These are phyloP conservation scores for Agriopis leucophaearia DNA, from an alignment of 2,888 invertebrate species.

Conservation along the genomic window DNA sequence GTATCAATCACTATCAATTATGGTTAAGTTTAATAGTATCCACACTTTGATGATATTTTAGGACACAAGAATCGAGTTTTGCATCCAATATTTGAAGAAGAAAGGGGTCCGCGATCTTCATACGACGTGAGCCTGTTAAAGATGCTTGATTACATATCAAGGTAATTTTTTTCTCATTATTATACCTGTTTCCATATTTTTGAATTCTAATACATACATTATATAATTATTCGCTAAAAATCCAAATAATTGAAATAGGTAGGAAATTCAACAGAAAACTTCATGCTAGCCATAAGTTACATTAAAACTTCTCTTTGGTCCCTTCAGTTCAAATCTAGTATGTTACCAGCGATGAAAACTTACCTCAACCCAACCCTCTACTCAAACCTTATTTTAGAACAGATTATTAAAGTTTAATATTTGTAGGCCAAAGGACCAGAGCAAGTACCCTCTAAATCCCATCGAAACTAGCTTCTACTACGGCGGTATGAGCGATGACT, in stretches of 20 bases:
- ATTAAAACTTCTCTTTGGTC: too few species aligned
- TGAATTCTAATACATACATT: neutral
- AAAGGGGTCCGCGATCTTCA: slow-evolving; percentile 33
- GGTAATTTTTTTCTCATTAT: slow-evolving; percentile 28
- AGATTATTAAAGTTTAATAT: slow-evolving; percentile 3
- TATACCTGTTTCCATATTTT: neutral
- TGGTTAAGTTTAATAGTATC: slow-evolving; percentile 6
- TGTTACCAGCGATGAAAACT: neutral
- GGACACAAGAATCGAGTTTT: slow-evolving; percentile 76
- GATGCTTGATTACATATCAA: slow-evolving; percentile 46
- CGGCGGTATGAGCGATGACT: slow-evolving; percentile 61
- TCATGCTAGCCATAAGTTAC: too few species aligned
- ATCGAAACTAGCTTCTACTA: slow-evolving; percentile 67
- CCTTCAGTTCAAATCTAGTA: neutral
- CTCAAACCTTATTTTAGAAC: neutral
- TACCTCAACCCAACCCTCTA: neutral
- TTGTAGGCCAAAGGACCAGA: slow-evolving; percentile 75
- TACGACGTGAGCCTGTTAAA: slow-evolving; percentile 42
- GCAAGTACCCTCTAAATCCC: slow-evolving; percentile 67
- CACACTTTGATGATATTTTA: slow-evolving; percentile 50
- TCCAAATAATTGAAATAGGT: too few species aligned
- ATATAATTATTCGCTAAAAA: neutral
- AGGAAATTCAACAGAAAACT: too few species aligned
- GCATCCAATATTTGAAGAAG: slow-evolving; percentile 71
- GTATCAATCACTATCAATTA: neutral